Percentiles rank a stretch among this genome's conserved stretches.
Evolutionary conservation across 2,888 invertebrate species (phyloP).

Genomic region (Sphaerophoria rueppellii): DNA sequence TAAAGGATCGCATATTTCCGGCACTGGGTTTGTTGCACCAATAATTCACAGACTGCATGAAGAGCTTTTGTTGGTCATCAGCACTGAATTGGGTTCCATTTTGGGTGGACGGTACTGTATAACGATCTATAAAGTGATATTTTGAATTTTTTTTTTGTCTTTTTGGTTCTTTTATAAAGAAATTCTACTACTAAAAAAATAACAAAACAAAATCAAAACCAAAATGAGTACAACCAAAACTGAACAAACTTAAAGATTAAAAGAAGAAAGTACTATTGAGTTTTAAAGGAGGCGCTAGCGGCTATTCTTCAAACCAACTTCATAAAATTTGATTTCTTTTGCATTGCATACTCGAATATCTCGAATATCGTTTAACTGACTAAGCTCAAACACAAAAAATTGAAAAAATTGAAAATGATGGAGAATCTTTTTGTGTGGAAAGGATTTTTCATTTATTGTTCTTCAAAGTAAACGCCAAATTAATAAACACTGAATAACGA

Average conservation of each 20-base stretch:
- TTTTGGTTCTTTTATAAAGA: constrained; percentile 9
- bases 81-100: constrained; percentile 46
- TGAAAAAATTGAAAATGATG: no score
- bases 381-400: no score
- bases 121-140: constrained; percentile 56
- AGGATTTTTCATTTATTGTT: no score
- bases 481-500: no score
- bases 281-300: no score
- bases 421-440: no score
- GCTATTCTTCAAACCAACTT: no score
- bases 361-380: no score
- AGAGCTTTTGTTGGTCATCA: constrained; percentile 52
- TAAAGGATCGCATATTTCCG: constrained; percentile 41
- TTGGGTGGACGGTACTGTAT: constrained; percentile 36
- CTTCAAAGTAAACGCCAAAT: no score
- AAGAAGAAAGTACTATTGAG: no score
- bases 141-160: constrained; percentile 33
- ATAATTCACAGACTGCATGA: constrained; percentile 55
- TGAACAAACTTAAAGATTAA: not conserved
- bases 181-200: constrained; percentile 24
- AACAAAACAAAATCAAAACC: constrained; percentile 11
- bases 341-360: no score
- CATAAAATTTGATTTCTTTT: no score
- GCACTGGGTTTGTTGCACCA: constrained; percentile 52
- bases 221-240: constrained; percentile 45